Evolutionary conservation across 2,113 vertebrate species (phyloP).

Genomic region (Hippocampus comes): DNA sequence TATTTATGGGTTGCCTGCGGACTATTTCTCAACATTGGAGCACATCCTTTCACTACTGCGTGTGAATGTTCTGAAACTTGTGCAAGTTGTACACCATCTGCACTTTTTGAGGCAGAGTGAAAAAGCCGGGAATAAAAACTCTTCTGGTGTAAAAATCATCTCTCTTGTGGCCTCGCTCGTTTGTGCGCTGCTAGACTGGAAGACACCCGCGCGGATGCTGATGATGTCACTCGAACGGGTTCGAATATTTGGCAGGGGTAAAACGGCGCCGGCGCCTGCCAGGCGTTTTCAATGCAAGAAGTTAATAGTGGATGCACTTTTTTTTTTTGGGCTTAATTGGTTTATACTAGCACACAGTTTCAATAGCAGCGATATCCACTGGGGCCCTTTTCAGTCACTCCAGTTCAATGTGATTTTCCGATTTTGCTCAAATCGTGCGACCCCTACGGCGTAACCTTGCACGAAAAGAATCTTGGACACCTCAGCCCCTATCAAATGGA

Average conservation of each 20-base stretch:
- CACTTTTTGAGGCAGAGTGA: conserved; percentile 76
- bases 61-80: conserved; percentile 66
- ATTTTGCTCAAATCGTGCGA: not conserved
- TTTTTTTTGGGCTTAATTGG: conserved; percentile 28
- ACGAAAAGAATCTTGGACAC: not conserved
- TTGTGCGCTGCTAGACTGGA: not conserved
- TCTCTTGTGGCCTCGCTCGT: not conserved
- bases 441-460: not conserved
- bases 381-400: conserved; percentile 1
- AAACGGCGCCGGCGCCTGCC: conserved; percentile 7
- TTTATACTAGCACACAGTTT: conserved; percentile 20
- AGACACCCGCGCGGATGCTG: not conserved
- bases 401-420: not conserved
- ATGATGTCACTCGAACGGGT: conserved; percentile 18
- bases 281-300: conserved; percentile 18
- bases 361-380: not conserved
- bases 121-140: conserved; percentile 79
- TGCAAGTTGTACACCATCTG: conserved; percentile 72
- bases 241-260: not conserved
- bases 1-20: conserved; percentile 74
- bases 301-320: conserved; percentile 25
- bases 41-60: conserved; percentile 62
- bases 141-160: conserved; percentile 68
- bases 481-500: conserved; percentile 6
- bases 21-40: conserved; percentile 65